A percentile compares a stretch with the other conserved stretches of the same genome.
Evolutionary conservation across 1,140 invertebrate species (phyloP).

Genomic region (Aphelenchoides fujianensis): DNA sequence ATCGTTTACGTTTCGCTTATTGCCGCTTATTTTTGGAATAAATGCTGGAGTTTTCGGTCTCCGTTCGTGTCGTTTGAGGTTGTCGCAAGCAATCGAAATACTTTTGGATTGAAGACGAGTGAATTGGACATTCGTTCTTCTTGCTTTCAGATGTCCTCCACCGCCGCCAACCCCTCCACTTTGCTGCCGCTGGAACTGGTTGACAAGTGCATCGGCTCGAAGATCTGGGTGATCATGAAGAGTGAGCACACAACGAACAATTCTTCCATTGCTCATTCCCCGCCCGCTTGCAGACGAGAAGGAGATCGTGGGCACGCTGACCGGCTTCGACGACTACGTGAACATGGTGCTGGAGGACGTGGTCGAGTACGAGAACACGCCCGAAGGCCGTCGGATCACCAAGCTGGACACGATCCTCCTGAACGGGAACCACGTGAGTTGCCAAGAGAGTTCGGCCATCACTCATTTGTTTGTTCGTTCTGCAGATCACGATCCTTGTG

Average conservation of each 20-base stretch:
- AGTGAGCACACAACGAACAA: conserved; percentile 67
- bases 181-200: conserved; percentile 84
- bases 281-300: conserved; percentile 71
- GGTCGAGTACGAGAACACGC: conserved; percentile 79
- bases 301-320: conserved; percentile 93
- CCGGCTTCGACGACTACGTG: conserved; percentile 98
- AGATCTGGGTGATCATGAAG: conserved; percentile 99
- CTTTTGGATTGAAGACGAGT: too few species aligned
- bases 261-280: not conserved
- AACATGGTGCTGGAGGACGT: conserved; percentile 71
- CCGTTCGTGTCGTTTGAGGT: not conserved
- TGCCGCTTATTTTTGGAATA: not conserved
- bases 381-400: conserved; percentile 89
- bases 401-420: conserved; percentile 95
- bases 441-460: conserved; percentile 68
- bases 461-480: conserved; percentile 63
- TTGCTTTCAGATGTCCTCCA: conserved; percentile 29
- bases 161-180: conserved; percentile 47
- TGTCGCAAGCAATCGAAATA: not conserved
- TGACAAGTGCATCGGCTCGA: conserved; percentile 99
- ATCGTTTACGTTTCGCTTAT: not conserved
- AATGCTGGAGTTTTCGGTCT: not conserved
- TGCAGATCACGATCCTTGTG: conserved; percentile 69
- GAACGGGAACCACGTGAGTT: conserved; percentile 98
- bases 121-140: too few species aligned